Evolutionary conservation across 2,888 invertebrate genomes (phyloP).

Genomic region (Hybos culiciformis): DNA sequence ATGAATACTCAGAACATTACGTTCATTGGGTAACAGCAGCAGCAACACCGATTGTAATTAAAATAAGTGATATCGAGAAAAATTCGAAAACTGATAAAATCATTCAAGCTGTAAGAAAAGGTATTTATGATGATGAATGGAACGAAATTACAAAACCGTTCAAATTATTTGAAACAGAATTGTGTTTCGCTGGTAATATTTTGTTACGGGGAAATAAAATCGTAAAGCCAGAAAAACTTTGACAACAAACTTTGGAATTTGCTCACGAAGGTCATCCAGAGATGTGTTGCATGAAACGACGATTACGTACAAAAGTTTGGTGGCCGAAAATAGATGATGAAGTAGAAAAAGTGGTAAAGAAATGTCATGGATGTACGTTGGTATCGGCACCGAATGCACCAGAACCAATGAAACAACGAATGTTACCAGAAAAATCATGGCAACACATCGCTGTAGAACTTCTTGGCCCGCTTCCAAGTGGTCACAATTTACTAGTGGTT

Average conservation of each 20-base stretch:
- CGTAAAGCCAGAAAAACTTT: conserved; percentile 4
- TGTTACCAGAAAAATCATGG: too few relatives aligned
- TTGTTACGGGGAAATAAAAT: conserved; percentile 7
- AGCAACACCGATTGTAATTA: neutral
- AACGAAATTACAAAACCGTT: neutral
- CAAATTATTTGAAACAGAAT: neutral
- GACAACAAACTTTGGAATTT: conserved; percentile 12
- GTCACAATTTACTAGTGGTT: too few relatives aligned
- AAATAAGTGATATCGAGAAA: conserved; percentile 1
- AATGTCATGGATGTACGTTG: too few relatives aligned
- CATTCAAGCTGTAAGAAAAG: neutral
- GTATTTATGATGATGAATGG: neutral
- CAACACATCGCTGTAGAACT: too few relatives aligned
- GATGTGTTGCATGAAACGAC: conserved; percentile 15
- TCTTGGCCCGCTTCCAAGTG: too few relatives aligned
- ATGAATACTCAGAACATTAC: conserved; percentile 2
- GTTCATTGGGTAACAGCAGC: neutral
- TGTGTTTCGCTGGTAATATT: conserved; percentile 7
- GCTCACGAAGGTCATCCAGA: conserved; percentile 26
- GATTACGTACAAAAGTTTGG: conserved; percentile 16
- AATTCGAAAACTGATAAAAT: neutral
- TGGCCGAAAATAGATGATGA: conserved; percentile 21
- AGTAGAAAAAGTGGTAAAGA: too few relatives aligned
- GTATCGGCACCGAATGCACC: too few relatives aligned
- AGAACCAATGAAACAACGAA: conserved; percentile 18